Conservation (phyloP, 2,797 vertebrate genomes). For the Parotocinclus haroldoi region DNA sequence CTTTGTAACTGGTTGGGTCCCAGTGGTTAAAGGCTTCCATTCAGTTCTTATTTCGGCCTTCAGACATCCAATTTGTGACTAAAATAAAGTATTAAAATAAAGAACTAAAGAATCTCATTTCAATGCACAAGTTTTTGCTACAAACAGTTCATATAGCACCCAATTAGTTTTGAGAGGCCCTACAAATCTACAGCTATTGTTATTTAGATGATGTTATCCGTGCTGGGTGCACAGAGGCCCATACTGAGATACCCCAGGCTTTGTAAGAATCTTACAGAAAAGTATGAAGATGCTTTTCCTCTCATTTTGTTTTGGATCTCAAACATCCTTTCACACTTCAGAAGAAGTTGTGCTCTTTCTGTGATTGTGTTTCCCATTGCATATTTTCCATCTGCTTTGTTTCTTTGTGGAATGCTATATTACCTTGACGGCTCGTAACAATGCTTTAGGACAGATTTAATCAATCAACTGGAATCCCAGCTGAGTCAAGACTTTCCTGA, state of each 20-base stretch:
- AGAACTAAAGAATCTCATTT: conserved; percentile 62
- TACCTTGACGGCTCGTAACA: conserved; percentile 45
- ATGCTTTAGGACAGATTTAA: conserved; percentile 18
- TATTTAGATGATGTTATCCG: conserved; percentile 79
- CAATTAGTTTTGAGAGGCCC: conserved; percentile 76
- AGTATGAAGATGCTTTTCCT: conserved; percentile 61
- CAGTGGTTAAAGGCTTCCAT: conserved; percentile 24
- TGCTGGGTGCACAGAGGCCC: conserved; percentile 68
- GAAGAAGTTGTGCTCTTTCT: conserved; percentile 17
- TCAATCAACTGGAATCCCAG: conserved; percentile 11
- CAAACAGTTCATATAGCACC: conserved; percentile 69
- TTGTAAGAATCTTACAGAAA: conserved; percentile 61
- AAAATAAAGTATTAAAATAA: conserved; percentile 53
- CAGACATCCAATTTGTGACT: conserved; percentile 31
- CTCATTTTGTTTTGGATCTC: conserved; percentile 67
- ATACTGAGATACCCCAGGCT: conserved; percentile 59
- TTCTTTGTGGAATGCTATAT: conserved; percentile 71
- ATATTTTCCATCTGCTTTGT: conserved; percentile 71
- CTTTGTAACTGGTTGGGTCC: conserved; percentile 5
- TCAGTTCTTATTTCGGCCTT: conserved; percentile 33
- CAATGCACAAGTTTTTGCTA: conserved; percentile 71
- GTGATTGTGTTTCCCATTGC: conserved; percentile 59
- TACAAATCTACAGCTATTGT: conserved; percentile 79
- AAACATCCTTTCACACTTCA: conserved; percentile 54
- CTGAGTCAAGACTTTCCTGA: conserved; percentile 4